Base-by-base conservation (phyloP, 1,140 invertebrate species). In the Caenorhabditis latens region DNA sequence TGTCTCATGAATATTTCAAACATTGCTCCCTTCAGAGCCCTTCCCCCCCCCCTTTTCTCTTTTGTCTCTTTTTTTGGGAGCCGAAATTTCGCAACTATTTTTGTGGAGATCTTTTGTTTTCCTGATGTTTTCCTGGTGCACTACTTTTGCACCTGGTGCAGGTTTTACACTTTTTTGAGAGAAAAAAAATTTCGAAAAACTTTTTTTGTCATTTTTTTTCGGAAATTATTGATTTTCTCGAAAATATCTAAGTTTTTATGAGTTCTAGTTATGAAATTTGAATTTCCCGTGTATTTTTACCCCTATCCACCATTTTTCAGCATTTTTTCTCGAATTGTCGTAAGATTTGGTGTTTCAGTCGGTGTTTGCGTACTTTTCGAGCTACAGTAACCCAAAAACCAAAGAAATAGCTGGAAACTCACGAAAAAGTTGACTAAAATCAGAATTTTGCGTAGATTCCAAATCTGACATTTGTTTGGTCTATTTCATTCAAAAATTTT, bases 1-100 rank as follows among this genome's bases (percentile, higher is more conserved):
- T 53, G 9, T 7, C 55, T 58, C 55, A 58, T 58, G 55, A 58
- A 63, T 63, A 63, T 63, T 63, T 63, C 61, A 63, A 63, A 63
- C n/a, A 58, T 63, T 32, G 61, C 61, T 63, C 61, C 61, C 14
- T 8, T 14, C 6, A 40, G 8, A 32, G 32, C 32, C 2, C 32
- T 2, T 2, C 32, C 61, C 61, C 8, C 61, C 32, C 32, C 6
- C 7, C 11, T 9, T 4, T 7, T 32, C 8, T 24, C 32, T 24
- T 40, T 40, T 24, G 16, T 32, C 61, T 32, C 32, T 63, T 63
- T 32, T 24, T 32, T 32, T 7, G n/a, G n/a, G 0, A 16, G 14
- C 14, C n/a, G 57, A 21, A 58, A 58, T 58, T 58, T 58, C 57
- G n/a, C 19, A 58, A 58, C n/a, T 58, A 19, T 58, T 58, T 58